Percentiles rank a stretch among this genome's conserved stretches.
These are phyloP conservation scores for Salminus brasiliensis DNA, from an alignment of 2,113 vertebrate genomes.

Conservation along the genomic window DNA sequence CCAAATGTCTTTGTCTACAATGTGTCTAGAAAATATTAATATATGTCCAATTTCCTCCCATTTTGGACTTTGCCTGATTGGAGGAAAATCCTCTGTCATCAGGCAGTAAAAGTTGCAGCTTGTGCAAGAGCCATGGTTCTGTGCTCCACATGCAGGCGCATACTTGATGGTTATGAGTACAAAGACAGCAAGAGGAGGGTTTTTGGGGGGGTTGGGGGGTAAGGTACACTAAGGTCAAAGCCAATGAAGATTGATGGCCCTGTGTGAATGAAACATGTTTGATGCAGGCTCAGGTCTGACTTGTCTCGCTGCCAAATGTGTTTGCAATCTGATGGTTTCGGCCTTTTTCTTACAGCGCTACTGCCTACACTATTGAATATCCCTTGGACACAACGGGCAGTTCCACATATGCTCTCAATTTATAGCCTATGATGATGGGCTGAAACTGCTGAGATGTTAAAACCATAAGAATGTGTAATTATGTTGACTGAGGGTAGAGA, in stretches of 20 bases:
- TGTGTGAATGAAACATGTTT: conserved; percentile 16
- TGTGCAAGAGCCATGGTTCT: neutral
- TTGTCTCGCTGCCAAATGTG: conserved; percentile 5
- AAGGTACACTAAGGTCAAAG: conserved; percentile 20
- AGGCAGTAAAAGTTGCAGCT: neutral
- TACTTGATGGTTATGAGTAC: neutral
- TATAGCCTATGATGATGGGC: conserved; percentile 12
- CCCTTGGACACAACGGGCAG: neutral
- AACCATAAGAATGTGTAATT: conserved; percentile 30
- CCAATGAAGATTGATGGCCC: conserved; percentile 5
- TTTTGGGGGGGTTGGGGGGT: neutral
- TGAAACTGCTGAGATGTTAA: neutral
- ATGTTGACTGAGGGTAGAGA: neutral
- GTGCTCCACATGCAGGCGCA: conserved; percentile 5
- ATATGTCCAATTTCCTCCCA: neutral
- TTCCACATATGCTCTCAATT: conserved; percentile 28
- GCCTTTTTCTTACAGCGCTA: neutral
- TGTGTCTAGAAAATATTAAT: neutral
- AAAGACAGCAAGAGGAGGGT: neutral
- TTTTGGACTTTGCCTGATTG: neutral
- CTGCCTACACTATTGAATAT: neutral
- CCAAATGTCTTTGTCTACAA: neutral
- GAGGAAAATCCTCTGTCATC: neutral
- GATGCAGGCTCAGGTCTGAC: conserved; percentile 16
- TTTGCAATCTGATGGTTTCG: conserved; percentile 19